phyloP scores from a whole-genome alignment of 1,140 invertebrate genomes.

The Ganaspis sp. region DNA sequence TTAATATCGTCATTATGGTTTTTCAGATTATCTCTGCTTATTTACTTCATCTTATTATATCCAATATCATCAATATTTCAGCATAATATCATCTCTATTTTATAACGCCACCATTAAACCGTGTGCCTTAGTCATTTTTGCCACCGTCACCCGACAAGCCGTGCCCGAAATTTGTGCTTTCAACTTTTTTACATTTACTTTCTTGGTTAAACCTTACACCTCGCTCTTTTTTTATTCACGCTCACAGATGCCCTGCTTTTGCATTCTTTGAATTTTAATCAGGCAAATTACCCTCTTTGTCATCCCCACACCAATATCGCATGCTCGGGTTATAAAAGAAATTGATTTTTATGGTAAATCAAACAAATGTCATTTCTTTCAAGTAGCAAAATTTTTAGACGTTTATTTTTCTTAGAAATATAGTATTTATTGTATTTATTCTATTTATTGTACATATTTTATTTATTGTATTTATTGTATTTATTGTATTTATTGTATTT shows the following conservation, averaged over 20 bases:
- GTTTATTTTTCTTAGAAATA: no score
- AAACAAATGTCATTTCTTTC: no score
- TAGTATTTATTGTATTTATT: no score
- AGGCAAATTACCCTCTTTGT: not conserved
- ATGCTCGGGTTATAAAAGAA: not conserved
- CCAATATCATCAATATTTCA: no score
- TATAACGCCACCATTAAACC: constrained; percentile 50
- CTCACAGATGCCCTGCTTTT: not conserved
- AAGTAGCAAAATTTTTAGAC: no score
- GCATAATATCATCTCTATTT: constrained; percentile 28
- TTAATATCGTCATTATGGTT: no score
- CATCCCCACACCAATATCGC: not conserved
- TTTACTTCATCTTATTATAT: constrained; percentile 34
- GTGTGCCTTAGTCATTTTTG: constrained; percentile 63
- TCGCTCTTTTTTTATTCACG: constrained; percentile 9
- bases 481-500: no score
- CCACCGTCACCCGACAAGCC: constrained; percentile 74
- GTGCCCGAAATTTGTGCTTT: constrained; percentile 66
- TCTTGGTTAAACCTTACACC: constrained; percentile 43
- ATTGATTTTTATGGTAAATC: no score
- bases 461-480: no score
- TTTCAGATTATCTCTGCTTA: constrained; percentile 9
- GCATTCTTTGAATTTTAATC: not conserved
- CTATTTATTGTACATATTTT: no score
- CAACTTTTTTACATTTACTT: constrained; percentile 44